Percentiles rank a stretch among this genome's conserved stretches.
These are phyloP conservation scores for Hycleus cichorii DNA, from an alignment of 1,140 invertebrate species.

Conservation along the genomic window DNA sequence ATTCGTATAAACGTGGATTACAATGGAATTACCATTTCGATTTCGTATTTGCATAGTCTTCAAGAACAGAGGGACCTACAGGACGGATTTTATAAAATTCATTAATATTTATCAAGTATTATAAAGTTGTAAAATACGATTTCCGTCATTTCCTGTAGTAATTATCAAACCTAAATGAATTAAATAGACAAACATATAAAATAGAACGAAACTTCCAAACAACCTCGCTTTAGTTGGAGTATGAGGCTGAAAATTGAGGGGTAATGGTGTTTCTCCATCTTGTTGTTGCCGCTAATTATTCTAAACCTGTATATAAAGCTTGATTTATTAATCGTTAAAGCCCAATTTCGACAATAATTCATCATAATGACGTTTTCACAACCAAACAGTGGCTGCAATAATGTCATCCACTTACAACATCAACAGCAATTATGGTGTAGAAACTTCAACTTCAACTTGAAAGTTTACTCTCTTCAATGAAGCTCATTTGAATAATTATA, in stretches of 20 bases:
- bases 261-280: too few relatives aligned
- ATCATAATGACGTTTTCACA: slow-evolving; percentile 10
- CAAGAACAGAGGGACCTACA: slow-evolving; percentile 2
- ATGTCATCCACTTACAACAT: background rate
- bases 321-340: slow-evolving; percentile 16
- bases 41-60: slow-evolving; percentile 27
- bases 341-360: slow-evolving; percentile 12
- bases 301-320: slow-evolving; percentile 7
- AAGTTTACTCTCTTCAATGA: too few relatives aligned
- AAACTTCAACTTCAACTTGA: too few relatives aligned
- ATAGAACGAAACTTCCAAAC: too few relatives aligned
- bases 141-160: slow-evolving; percentile 13
- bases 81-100: slow-evolving; percentile 21
- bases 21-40: slow-evolving; percentile 29
- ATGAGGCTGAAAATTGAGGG: background rate
- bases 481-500: too few relatives aligned
- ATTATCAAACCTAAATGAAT: background rate
- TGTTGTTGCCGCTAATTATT: slow-evolving; percentile 4
- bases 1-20: slow-evolving; percentile 23
- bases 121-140: slow-evolving; percentile 18
- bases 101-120: slow-evolving; percentile 29
- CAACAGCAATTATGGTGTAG: background rate
- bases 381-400: slow-evolving; percentile 5
- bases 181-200: too few relatives aligned
- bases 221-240: too few relatives aligned